Conservation (phyloP, 2,113 vertebrate species). For the Eurypyga helias region DNA sequence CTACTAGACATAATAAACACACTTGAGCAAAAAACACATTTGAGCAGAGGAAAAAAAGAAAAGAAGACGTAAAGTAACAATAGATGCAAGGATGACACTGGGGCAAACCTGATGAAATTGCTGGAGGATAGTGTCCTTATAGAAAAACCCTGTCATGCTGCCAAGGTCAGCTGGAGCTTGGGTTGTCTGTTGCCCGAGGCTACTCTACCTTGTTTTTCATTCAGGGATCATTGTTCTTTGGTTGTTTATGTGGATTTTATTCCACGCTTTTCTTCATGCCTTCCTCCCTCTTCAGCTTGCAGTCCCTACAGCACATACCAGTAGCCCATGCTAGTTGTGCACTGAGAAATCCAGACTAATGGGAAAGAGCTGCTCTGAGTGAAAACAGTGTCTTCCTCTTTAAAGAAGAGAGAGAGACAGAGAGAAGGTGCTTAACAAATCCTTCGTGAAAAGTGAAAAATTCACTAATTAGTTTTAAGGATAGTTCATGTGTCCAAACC, state of each 20-base stretch:
- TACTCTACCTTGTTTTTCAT: slow-evolving; percentile 34
- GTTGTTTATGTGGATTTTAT: slow-evolving; percentile 19
- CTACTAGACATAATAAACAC: neutral
- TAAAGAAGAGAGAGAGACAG: neutral
- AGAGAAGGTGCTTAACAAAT: neutral
- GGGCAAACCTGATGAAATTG: neutral
- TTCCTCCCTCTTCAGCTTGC: neutral
- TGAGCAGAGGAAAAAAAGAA: neutral
- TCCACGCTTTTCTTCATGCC: neutral
- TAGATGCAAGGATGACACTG: neutral
- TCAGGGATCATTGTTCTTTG: neutral
- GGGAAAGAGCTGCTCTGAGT: neutral
- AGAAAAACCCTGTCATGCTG: neutral
- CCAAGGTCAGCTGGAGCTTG: neutral
- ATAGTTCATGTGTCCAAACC: neutral
- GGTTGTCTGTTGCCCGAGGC: neutral
- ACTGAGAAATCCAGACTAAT: neutral
- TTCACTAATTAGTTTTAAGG: neutral
- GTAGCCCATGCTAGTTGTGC: neutral
- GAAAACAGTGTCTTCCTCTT: neutral
- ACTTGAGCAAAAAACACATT: neutral
- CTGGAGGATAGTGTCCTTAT: neutral
- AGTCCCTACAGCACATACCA: neutral
- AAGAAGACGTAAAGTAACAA: neutral
- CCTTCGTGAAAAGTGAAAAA: neutral